These are phyloP conservation scores for Mesaphorura yosii DNA, from an alignment of 1,140 invertebrate species.

Conservation along the genomic window DNA sequence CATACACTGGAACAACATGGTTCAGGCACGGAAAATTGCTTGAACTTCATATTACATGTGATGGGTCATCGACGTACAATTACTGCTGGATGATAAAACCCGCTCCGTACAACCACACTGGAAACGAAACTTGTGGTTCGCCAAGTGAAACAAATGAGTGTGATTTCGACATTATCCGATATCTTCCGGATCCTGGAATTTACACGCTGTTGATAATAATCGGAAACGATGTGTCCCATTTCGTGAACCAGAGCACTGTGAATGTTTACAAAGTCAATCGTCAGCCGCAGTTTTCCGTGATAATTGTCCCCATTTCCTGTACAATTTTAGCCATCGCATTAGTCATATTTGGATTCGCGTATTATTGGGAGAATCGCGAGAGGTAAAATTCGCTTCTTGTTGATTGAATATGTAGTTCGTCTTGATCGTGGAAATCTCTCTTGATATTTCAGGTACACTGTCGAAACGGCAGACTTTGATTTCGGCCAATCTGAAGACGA, in stretches of 20 bases:
- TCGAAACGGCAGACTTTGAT: constrained; percentile 79
- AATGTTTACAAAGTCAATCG: constrained; percentile 46
- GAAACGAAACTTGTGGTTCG: constrained; percentile 40
- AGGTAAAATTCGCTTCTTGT: constrained; percentile 7
- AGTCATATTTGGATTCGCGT: constrained; percentile 71
- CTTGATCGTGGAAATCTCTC: background rate
- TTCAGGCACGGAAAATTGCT: constrained; percentile 57
- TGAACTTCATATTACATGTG: constrained; percentile 55
- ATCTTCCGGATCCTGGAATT: constrained; percentile 50
- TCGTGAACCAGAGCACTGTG: constrained; percentile 54
- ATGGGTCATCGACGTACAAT: constrained; percentile 54
- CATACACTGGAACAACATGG: constrained; percentile 43
- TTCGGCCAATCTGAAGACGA: constrained; percentile 66
- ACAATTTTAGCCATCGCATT: constrained; percentile 62
- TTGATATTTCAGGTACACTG: constrained; percentile 47
- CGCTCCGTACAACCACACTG: constrained; percentile 62
- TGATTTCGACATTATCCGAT: constrained; percentile 50
- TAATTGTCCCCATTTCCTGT: constrained; percentile 67
- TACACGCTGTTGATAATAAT: constrained; percentile 62
- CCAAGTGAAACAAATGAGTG: constrained; percentile 38
- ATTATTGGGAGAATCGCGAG: constrained; percentile 39
- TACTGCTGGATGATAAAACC: constrained; percentile 43
- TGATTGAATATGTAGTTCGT: background rate
- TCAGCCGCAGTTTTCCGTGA: constrained; percentile 67
- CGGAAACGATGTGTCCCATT: constrained; percentile 56